phyloP scores from a whole-genome alignment of 2,113 vertebrate species.

The Hystrix brachyura region DNA sequence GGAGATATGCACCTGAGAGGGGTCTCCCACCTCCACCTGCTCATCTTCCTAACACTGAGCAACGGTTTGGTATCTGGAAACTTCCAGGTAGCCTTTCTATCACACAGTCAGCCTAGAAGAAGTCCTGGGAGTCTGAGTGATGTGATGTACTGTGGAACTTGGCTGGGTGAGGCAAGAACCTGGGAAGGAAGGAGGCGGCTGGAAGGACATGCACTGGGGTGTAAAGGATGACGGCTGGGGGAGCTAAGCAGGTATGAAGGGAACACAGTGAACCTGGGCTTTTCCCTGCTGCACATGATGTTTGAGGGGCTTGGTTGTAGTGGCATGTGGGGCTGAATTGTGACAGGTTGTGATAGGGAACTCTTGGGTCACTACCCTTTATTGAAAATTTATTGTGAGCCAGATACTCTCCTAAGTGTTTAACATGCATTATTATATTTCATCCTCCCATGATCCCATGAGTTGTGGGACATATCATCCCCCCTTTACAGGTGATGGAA shows the following conservation, averaged over 20 bases:
- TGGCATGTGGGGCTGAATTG: background rate
- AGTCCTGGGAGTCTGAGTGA: background rate
- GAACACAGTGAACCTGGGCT: background rate
- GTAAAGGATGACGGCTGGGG: background rate
- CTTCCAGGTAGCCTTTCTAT: background rate
- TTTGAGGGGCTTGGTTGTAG: background rate
- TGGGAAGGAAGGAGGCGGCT: background rate
- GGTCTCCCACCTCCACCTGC: background rate
- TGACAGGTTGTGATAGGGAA: background rate
- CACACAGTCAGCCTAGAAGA: background rate
- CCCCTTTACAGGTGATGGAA: background rate
- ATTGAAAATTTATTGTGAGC: background rate
- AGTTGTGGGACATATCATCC: background rate
- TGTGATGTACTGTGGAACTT: background rate
- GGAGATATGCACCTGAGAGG: background rate
- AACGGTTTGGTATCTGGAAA: background rate
- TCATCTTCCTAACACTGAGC: background rate
- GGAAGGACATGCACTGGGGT: background rate
- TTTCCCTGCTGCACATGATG: background rate
- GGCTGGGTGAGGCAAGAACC: too few species aligned
- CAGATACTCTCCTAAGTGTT: background rate
- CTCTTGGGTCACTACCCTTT: background rate
- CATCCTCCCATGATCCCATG: background rate
- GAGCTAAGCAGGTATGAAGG: background rate
- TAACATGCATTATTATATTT: background rate